Evolutionary conservation across 2,113 vertebrate genomes (phyloP).

Genomic region (Synchiropus splendidus): DNA sequence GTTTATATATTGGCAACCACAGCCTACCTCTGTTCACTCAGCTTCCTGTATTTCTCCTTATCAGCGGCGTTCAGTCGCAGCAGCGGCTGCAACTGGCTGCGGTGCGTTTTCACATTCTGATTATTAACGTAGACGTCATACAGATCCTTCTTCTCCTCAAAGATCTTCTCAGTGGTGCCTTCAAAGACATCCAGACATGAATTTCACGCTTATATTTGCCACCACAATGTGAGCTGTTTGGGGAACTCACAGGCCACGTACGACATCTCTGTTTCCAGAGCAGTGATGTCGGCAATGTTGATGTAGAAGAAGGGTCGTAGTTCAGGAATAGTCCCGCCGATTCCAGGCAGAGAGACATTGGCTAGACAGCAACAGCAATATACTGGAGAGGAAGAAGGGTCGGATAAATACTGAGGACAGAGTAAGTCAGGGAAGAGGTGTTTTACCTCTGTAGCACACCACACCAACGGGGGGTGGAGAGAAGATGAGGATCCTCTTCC

Average conservation of each 20-base stretch:
- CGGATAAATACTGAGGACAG: not conserved
- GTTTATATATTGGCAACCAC: not conserved
- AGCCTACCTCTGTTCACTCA: conserved; percentile 88
- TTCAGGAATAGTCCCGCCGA: conserved; percentile 83
- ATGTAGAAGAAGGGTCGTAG: conserved; percentile 95
- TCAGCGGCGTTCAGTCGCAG: conserved; percentile 85
- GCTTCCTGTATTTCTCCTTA: conserved; percentile 87
- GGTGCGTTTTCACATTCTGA: conserved; percentile 97
- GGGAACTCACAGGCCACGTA: conserved; percentile 97
- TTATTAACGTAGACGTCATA: conserved; percentile 94
- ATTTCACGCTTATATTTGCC: not conserved
- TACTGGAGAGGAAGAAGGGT: conserved; percentile 61
- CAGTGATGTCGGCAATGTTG: conserved; percentile 88
- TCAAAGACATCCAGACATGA: conserved; percentile 16
- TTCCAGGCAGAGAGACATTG: conserved; percentile 86
- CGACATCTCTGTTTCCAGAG: conserved; percentile 85
- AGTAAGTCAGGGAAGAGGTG: not conserved
- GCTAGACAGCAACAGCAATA: conserved; percentile 97
- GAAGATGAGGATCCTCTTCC: conserved; percentile 94
- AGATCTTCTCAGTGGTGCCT: conserved; percentile 98
- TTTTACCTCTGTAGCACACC: conserved; percentile 91
- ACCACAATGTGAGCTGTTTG: too few species aligned
- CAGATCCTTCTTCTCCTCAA: conserved; percentile 89
- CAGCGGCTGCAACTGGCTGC: conserved; percentile 78
- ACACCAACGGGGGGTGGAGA: conserved; percentile 94